Percentiles rank a stretch among this genome's conserved stretches.
Evolutionary conservation across 2,113 vertebrate species (phyloP).

Genomic region (Hippotragus niger): DNA sequence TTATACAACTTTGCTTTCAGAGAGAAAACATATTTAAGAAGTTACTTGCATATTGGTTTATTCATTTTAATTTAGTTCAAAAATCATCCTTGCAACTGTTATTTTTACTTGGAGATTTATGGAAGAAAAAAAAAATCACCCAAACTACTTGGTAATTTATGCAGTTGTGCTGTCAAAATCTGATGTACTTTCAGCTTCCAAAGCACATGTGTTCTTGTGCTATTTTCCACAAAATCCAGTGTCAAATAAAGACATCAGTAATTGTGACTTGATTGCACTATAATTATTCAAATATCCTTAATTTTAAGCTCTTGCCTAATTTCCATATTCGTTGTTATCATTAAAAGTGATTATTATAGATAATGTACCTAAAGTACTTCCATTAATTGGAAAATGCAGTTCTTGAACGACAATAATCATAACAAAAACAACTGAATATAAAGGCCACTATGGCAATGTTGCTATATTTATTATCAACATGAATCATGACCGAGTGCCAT

Average conservation of each 20-base stretch:
- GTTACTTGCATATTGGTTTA: neutral
- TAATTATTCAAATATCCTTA: conserved; percentile 85
- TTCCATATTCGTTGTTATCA: conserved; percentile 76
- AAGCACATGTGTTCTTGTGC: conserved; percentile 73
- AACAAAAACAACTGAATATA: conserved; percentile 64
- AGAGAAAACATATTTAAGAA: conserved; percentile 36
- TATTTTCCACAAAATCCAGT: conserved; percentile 77
- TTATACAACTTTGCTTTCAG: neutral
- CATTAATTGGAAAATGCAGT: conserved; percentile 78
- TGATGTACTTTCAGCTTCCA: conserved; percentile 74
- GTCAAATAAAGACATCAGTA: conserved; percentile 80
- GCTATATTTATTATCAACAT: conserved; percentile 57
- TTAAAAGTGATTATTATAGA: conserved; percentile 78
- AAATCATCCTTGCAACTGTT: neutral
- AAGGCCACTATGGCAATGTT: conserved; percentile 52
- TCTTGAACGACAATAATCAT: conserved; percentile 70
- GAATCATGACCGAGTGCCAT: neutral
- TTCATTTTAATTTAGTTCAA: conserved; percentile 20
- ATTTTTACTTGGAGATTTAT: conserved; percentile 42
- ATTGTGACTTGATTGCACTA: conserved; percentile 84
- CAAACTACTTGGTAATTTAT: conserved; percentile 53
- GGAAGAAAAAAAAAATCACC: neutral
- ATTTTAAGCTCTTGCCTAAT: conserved; percentile 80
- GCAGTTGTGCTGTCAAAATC: conserved; percentile 66
- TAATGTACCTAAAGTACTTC: conserved; percentile 74